A percentile compares a stretch with the other conserved stretches of the same genome.
These are phyloP conservation scores for Muricea muricata DNA, from an alignment of 92 coral and sea anemone genomes.

Conservation along the genomic window DNA sequence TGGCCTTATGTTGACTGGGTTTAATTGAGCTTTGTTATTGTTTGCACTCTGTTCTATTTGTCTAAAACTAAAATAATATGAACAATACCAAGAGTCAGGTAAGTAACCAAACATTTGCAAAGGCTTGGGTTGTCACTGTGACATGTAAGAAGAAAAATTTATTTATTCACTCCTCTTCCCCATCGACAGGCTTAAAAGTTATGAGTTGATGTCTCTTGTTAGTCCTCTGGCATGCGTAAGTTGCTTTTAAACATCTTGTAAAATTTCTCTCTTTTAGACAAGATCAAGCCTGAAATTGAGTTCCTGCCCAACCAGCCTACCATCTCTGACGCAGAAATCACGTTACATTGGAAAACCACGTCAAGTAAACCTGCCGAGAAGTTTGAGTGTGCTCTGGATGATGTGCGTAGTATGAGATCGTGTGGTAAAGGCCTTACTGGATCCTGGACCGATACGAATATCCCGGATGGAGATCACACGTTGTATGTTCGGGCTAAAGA, in stretches of 20 bases:
- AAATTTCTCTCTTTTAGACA: not conserved
- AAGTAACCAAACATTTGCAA: no score
- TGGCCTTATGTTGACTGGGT: no score
- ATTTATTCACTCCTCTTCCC: no score
- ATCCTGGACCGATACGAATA: constrained; percentile 74
- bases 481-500: constrained; percentile 82
- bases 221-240: not conserved
- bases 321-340: constrained; percentile 24
- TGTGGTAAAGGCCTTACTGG: constrained; percentile 26
- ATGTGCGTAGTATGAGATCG: not conserved
- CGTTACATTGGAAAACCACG: constrained; percentile 21
- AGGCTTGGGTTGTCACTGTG: no score
- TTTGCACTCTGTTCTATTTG: no score
- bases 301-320: constrained; percentile 38
- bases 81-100: no score
- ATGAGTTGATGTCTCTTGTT: no score
- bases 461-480: constrained; percentile 77
- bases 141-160: no score
- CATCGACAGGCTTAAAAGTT: no score
- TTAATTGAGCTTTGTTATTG: no score
- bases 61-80: no score
- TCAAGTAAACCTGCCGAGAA: not conserved
- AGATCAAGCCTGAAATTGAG: constrained; percentile 29
- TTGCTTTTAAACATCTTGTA: no score
- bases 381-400: constrained; percentile 34